These are phyloP conservation scores for Popillia japonica DNA, from an alignment of 1,140 invertebrate species.

Conservation along the genomic window DNA sequence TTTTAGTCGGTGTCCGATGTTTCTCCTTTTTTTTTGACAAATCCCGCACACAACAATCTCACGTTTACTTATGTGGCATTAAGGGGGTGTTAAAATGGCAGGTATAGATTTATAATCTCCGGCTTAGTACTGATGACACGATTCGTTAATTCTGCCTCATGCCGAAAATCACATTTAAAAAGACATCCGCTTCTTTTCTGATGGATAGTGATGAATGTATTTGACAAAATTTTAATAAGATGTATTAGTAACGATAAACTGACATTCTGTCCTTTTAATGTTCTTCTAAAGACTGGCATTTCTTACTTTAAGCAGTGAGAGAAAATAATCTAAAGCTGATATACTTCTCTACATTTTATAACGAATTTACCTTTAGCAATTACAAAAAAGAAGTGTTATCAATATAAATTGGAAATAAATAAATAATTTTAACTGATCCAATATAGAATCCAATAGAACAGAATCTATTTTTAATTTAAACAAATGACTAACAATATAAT, in stretches of 20 bases:
- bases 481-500: no score
- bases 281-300: background rate
- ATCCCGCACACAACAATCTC: conserved; percentile 36
- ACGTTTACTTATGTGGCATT: conserved; percentile 38
- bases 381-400: no score
- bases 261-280: background rate
- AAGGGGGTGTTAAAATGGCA: conserved; percentile 41
- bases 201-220: conserved; percentile 20
- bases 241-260: conserved; percentile 7
- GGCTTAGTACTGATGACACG: conserved; percentile 36
- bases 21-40: conserved; percentile 18
- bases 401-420: no score
- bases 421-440: no score
- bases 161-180: conserved; percentile 37
- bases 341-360: no score
- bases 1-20: conserved; percentile 17
- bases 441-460: no score
- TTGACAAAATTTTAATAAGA: conserved; percentile 29
- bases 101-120: conserved; percentile 42
- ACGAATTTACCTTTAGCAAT: no score
- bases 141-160: conserved; percentile 39
- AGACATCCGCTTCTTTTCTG: conserved; percentile 23
- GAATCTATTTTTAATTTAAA: no score
- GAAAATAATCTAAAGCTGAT: no score
- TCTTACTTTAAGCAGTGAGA: no score